A percentile compares a stretch with the other conserved stretches of the same genome.
Evolutionary conservation across 2,113 vertebrate species (phyloP).

Genomic region (Machaerirhynchus nigripectus): DNA sequence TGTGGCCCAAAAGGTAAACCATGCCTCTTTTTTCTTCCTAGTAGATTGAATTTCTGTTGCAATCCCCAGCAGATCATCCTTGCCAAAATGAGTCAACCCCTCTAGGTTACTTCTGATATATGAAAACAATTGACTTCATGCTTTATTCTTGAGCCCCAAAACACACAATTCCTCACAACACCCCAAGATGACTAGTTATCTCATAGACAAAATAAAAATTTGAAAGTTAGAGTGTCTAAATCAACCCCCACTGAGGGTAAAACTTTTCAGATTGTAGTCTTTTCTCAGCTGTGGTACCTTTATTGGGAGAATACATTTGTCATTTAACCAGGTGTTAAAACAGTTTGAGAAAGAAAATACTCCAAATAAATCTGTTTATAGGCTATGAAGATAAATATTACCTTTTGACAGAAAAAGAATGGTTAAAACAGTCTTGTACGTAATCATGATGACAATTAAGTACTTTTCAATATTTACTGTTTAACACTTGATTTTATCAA

Average conservation of each 20-base stretch:
- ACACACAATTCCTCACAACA: not conserved
- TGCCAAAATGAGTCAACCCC: not conserved
- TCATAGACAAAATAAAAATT: not conserved
- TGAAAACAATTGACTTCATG: not conserved
- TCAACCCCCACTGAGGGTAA: not conserved
- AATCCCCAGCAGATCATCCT: not conserved
- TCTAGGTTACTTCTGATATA: not conserved
- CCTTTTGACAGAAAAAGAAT: not conserved
- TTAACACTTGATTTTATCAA: not conserved
- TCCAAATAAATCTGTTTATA: not conserved
- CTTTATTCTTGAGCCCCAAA: not conserved
- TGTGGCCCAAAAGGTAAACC: not conserved
- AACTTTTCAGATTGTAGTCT: not conserved
- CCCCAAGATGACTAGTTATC: not conserved
- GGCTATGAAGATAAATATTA: not conserved
- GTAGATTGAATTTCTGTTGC: not conserved
- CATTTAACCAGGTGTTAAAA: not conserved
- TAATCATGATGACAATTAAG: not conserved
- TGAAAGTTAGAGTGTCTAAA: not conserved
- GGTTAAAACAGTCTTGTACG: not conserved
- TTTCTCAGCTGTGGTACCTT: not conserved
- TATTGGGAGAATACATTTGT: not conserved
- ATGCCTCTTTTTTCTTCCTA: not conserved
- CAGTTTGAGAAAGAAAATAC: not conserved
- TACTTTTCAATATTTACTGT: not conserved